phyloP scores from a whole-genome alignment of 2,113 vertebrate species.

The Rhinopomastus cyanomelas region DNA sequence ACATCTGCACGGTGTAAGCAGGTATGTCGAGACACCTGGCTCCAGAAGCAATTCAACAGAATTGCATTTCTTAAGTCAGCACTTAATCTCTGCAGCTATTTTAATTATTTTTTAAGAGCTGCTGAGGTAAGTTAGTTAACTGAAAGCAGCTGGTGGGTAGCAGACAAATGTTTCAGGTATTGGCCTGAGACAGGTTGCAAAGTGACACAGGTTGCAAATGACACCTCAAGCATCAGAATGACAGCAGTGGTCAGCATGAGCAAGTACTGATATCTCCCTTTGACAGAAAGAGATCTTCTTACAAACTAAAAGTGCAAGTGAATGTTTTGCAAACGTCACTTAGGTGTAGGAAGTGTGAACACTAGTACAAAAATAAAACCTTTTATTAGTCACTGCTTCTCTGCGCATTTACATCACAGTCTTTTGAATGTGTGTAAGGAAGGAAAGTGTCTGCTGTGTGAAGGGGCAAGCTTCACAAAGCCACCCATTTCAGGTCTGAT shows the following conservation, averaged over 20 bases:
- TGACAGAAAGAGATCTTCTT: neutral
- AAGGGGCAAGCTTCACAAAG: neutral
- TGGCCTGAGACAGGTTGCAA: neutral
- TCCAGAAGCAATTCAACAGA: neutral
- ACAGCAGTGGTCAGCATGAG: neutral
- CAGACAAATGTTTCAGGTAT: neutral
- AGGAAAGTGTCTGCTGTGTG: neutral
- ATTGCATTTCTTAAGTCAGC: neutral
- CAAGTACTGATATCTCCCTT: neutral
- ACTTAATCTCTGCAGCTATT: neutral
- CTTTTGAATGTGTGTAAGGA: neutral
- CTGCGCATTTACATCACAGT: fast-evolving
- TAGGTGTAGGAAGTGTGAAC: neutral
- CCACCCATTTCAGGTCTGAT: neutral
- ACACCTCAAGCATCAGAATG: neutral
- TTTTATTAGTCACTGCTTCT: neutral
- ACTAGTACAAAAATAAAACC: neutral
- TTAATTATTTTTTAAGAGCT: no score
- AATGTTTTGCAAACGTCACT: neutral
- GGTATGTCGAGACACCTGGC: neutral
- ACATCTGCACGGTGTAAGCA: fast-evolving
- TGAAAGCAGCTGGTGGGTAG: neutral
- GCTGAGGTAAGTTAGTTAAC: neutral
- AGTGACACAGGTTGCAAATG: neutral
- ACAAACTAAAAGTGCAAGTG: neutral